Conservation (phyloP, 2,888 invertebrate species). For the Noctua fimbriata region DNA sequence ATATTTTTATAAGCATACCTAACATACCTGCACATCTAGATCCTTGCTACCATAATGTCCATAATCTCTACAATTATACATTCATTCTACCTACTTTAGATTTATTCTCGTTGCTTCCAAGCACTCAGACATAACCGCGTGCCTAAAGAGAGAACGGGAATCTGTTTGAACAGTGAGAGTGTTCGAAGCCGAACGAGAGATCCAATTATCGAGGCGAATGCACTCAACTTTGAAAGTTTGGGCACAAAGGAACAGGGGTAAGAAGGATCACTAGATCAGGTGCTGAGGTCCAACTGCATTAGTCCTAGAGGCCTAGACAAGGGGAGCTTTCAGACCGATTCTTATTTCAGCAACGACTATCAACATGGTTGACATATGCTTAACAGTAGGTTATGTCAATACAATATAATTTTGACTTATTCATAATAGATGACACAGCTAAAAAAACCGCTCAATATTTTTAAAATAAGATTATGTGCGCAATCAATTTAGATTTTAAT, state of each 20-base stretch:
- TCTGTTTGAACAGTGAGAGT: conserved; percentile 46
- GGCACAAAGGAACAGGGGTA: neutral
- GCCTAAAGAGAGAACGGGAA: conserved; percentile 27
- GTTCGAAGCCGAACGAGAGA: conserved; percentile 53
- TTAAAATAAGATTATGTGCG: too few species aligned
- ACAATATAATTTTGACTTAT: neutral
- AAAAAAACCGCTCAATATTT: too few species aligned
- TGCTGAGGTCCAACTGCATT: too few species aligned
- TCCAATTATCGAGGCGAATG: conserved; percentile 61
- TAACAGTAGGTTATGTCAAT: neutral
- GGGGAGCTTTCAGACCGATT: too few species aligned
- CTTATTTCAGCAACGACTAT: too few species aligned
- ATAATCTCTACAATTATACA: too few species aligned
- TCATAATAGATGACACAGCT: neutral
- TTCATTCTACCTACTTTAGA: neutral
- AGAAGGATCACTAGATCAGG: conserved; percentile 14
- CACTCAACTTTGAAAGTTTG: conserved; percentile 41
- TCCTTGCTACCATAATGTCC: too few species aligned
- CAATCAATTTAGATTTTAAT: too few species aligned
- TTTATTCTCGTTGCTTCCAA: neutral
- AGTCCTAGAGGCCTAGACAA: too few species aligned
- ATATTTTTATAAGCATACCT: neutral
- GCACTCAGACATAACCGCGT: conserved; percentile 2
- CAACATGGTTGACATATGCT: neutral
- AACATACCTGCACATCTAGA: too few species aligned